Base-by-base conservation (phyloP, 2,888 invertebrate genomes). In the Daptonema setosum region DNA sequence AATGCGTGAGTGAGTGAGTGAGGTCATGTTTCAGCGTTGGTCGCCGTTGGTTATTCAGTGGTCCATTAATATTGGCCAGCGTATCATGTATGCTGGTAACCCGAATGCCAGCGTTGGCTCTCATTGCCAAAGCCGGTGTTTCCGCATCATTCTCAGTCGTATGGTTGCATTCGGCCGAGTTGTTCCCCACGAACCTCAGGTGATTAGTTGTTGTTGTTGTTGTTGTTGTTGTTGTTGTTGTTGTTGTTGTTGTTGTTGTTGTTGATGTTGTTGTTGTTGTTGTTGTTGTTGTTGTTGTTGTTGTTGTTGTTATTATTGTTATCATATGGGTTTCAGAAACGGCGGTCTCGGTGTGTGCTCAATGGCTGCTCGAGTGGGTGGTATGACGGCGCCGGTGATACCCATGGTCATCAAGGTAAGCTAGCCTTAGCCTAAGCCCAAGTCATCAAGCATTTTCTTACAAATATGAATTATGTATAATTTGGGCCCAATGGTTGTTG, bases 51-150 rank as follows among this genome's bases (percentile, higher is more conserved):
- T 29, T 57, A 1, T 52, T 65, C 28, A 58, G 60, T 30, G 22
- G 59, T 1, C 61, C 61, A 47, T 65, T 66, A 65, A 48, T 63
- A 0, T 11, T 64, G 11, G 65, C 63, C 29, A 63, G 64, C 54
- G 35, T 62, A 17, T 58, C 63, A 3, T 65, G 64, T 43, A 43
- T 65, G 8, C 8, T 29, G n/a, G n/a, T 22, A 2, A 17, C 20
- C 29, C 14, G 14, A 8, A 28, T 52, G 3, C 52, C 48, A 29
- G 1, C 20, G 5, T 26, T 54, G 28, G 58, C 57, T 2, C 47
- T 58, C 35, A 3, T 53, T 11, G 58, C 54, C 17, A 58, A 58
- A 43, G 20, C 41, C 14, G 56, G 54, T 24, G 58, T 58, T 22
- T 20, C 48, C 20, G 54, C 54, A 14, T 28, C 57, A 1, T 58